phyloP scores from a whole-genome alignment of 2,888 invertebrate species.

The Drosophila prostipennis region DNA sequence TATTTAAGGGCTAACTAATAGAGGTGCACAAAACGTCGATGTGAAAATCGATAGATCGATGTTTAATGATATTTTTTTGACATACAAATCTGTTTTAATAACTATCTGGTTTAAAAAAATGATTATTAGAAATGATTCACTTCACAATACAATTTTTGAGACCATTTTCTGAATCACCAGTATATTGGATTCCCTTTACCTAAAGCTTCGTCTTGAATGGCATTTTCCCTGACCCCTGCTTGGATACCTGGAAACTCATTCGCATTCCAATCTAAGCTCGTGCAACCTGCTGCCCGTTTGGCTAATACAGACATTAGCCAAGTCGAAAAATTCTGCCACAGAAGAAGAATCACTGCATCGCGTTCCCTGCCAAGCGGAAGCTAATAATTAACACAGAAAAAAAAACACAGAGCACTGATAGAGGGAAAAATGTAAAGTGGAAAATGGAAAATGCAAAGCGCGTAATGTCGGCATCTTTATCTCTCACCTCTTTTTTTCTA shows the following conservation, averaged over 20 bases:
- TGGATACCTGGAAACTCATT: conserved; percentile 24
- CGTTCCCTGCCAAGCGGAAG: conserved; percentile 49
- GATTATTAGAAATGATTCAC: no score
- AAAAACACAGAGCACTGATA: conserved; percentile 21
- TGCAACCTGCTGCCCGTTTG: conserved; percentile 42
- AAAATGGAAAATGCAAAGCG: conserved; percentile 51
- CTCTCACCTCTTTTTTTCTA: conserved; percentile 22
- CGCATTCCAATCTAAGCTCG: conserved; percentile 25
- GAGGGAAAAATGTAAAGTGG: conserved; percentile 35
- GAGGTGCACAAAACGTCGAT: no score
- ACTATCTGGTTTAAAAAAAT: no score
- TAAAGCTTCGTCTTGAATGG: background rate
- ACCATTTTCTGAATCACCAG: no score
- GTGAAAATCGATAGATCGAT: no score
- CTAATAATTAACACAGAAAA: conserved; percentile 55
- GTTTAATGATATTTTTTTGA: no score
- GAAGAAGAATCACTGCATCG: conserved; percentile 22
- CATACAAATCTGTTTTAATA: no score
- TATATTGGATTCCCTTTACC: background rate
- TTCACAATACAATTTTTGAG: no score
- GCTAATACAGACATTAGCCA: conserved; percentile 40
- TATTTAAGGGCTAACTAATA: no score
- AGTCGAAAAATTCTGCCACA: background rate
- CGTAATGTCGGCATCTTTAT: conserved; percentile 49
- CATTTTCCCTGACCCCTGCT: conserved; percentile 20